These are phyloP conservation scores for Pedionomus torquatus DNA, from an alignment of 2,113 vertebrate genomes.

Conservation along the genomic window DNA sequence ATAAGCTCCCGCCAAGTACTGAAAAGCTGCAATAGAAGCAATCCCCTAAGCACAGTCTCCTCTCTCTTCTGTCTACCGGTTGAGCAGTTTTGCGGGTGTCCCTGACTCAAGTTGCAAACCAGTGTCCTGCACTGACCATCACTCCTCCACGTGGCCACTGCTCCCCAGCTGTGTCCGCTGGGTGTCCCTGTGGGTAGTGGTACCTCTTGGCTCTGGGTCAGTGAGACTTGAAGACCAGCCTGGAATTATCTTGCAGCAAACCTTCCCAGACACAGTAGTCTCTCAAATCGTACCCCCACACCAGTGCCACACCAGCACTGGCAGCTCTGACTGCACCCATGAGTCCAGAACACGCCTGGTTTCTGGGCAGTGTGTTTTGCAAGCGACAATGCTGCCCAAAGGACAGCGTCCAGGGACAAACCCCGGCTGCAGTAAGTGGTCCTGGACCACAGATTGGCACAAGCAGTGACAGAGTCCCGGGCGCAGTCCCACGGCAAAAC, in stretches of 20 bases:
- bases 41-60: no score
- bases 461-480: not conserved
- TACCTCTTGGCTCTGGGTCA: no score
- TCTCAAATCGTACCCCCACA: accelerated
- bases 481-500: not conserved
- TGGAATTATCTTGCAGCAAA: not conserved
- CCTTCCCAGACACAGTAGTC: not conserved
- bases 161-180: no score
- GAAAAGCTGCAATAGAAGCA: no score
- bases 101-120: no score
- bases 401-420: not conserved
- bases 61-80: no score
- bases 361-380: not conserved
- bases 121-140: no score
- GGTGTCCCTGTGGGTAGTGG: no score
- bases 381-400: not conserved
- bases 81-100: no score
- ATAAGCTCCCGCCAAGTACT: no score
- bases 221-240: not conserved
- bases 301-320: not conserved
- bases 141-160: no score
- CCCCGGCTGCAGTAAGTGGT: not conserved
- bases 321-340: not conserved
- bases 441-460: not conserved
- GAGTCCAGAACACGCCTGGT: accelerated